phyloP scores from a whole-genome alignment of 2,797 vertebrate genomes.

The Todus mexicanus region DNA sequence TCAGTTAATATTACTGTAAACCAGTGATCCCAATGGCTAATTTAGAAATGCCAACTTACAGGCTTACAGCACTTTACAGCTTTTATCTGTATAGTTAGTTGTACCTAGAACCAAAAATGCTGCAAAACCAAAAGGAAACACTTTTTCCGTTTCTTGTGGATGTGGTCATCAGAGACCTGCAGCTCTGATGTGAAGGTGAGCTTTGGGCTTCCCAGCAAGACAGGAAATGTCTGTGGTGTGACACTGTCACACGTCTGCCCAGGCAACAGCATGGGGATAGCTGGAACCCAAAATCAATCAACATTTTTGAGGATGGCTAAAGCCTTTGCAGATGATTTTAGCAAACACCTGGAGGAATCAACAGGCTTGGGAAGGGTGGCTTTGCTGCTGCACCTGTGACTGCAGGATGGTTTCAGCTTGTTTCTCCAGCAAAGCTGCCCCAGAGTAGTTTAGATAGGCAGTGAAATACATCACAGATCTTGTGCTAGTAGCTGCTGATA shows the following conservation, averaged over 20 bases:
- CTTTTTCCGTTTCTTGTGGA: neutral
- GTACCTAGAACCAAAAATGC: neutral
- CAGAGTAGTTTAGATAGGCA: neutral
- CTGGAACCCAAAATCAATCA: neutral
- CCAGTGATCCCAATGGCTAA: neutral
- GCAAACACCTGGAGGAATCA: neutral
- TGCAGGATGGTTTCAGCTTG: neutral
- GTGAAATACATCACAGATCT: neutral
- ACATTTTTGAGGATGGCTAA: rapidly evolving
- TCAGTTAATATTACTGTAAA: neutral
- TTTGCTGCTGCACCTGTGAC: neutral
- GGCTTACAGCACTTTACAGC: neutral
- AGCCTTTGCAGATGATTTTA: neutral
- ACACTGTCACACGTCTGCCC: neutral
- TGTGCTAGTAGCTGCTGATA: neutral
- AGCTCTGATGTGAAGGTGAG: neutral
- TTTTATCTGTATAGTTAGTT: neutral
- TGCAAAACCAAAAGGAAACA: neutral
- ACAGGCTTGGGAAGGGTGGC: rapidly evolving
- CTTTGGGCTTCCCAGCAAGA: neutral
- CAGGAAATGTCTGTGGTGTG: neutral
- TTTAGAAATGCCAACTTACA: neutral
- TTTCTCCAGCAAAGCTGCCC: neutral
- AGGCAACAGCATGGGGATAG: rapidly evolving
- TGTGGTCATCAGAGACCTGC: neutral